A percentile compares a stretch with the other conserved stretches of the same genome.
phyloP scores from a whole-genome alignment of 2,888 invertebrate species.

The Xestia sexstrigata region DNA sequence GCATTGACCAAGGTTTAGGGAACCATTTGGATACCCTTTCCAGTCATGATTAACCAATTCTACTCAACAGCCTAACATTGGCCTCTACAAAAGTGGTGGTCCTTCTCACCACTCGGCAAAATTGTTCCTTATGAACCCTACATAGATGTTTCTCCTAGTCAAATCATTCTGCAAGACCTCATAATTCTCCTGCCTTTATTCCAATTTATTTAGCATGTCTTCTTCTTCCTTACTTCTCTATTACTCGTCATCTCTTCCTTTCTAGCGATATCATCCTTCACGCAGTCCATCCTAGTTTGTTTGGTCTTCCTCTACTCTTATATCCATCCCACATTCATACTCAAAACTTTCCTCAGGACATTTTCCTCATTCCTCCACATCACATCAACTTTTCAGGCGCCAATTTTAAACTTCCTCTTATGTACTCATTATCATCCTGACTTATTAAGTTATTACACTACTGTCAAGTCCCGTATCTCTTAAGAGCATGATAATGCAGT shows the following conservation, averaged over 20 bases:
- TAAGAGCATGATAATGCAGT: conserved; percentile 36
- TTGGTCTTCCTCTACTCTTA: background rate
- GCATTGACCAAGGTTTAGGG: background rate
- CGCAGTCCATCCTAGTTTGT: background rate
- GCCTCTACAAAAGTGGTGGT: background rate
- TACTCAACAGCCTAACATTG: background rate
- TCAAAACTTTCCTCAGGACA: background rate
- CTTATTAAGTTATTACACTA: background rate
- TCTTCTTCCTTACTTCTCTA: background rate
- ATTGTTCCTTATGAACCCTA: background rate
- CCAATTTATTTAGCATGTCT: background rate
- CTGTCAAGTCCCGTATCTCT: background rate
- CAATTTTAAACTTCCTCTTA: background rate
- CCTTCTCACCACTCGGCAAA: background rate
- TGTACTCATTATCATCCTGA: background rate
- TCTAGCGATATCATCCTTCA: background rate
- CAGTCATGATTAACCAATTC: background rate
- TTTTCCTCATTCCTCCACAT: background rate
- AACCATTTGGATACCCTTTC: background rate
- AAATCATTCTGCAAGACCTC: background rate
- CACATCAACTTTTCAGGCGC: background rate
- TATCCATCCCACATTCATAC: background rate
- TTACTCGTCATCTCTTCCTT: background rate
- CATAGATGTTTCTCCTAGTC: background rate
- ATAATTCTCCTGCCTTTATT: background rate